These are phyloP conservation scores for Rousettus madagascariensis DNA, from an alignment of 2,797 vertebrate genomes.

Conservation along the genomic window DNA sequence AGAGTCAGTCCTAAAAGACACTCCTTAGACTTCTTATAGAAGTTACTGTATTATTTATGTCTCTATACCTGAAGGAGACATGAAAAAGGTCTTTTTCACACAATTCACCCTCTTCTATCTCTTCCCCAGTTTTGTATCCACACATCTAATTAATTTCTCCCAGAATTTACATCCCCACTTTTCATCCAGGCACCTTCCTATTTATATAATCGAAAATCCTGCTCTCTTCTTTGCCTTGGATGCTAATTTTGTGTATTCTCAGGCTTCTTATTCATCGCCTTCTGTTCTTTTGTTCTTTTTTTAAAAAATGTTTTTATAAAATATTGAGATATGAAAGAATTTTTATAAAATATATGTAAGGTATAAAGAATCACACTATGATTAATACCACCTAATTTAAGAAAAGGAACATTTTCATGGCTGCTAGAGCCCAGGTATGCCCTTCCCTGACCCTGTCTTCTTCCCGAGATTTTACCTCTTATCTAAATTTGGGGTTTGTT, in stretches of 20 bases:
- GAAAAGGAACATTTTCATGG: background rate
- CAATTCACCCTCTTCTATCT: background rate
- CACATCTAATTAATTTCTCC: conserved; percentile 1
- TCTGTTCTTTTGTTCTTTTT: conserved; percentile 52
- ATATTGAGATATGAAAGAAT: background rate
- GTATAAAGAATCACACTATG: conserved; percentile 10
- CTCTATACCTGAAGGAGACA: background rate
- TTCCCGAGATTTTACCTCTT: conserved; percentile 7
- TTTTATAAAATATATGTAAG: conserved; percentile 19
- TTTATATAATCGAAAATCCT: conserved; percentile 50
- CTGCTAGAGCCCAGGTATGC: background rate
- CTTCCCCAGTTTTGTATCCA: background rate
- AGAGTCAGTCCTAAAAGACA: background rate
- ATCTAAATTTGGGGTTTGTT: background rate
- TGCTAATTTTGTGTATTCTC: conserved; percentile 44
- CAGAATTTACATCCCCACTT: background rate
- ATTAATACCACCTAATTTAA: conserved; percentile 27
- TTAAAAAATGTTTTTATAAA: conserved; percentile 12
- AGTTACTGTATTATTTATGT: background rate
- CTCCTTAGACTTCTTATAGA: background rate
- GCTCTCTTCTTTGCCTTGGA: conserved; percentile 13
- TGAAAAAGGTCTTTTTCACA: background rate
- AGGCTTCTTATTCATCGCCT: conserved; percentile 33
- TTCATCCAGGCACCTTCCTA: conserved; percentile 27
- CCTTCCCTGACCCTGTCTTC: background rate